These are phyloP conservation scores for Strix aluco DNA, from an alignment of 2,113 vertebrate genomes.

Conservation along the genomic window DNA sequence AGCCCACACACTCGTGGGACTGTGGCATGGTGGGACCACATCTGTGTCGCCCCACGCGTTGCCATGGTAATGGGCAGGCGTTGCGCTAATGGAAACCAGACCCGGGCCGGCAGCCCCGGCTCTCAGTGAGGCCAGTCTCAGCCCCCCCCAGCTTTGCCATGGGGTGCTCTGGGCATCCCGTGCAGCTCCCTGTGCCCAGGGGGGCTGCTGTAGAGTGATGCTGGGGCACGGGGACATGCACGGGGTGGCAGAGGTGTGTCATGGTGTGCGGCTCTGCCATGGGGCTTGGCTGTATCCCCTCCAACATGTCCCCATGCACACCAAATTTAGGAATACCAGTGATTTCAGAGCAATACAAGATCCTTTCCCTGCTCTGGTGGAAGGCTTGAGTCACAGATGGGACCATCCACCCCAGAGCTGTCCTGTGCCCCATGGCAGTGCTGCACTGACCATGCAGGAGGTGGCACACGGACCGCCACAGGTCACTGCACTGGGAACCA, in stretches of 20 bases:
- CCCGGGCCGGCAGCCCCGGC: background rate
- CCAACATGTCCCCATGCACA: background rate
- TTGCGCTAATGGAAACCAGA: background rate
- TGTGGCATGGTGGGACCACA: background rate
- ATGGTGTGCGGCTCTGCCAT: accelerated
- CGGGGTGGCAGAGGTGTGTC: background rate
- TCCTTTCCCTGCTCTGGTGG: background rate
- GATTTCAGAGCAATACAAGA: background rate
- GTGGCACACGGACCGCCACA: background rate
- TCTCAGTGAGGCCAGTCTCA: background rate
- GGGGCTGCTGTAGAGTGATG: background rate
- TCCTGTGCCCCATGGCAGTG: background rate
- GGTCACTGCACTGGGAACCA: background rate
- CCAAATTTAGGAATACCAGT: background rate
- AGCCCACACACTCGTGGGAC: background rate
- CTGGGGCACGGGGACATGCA: background rate
- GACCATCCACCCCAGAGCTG: accelerated
- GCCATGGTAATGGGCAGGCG: background rate
- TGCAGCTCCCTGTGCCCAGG: background rate
- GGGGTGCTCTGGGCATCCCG: background rate
- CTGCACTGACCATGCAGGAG: background rate
- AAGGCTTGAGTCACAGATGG: background rate
- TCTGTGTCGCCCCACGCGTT: background rate
- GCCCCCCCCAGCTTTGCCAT: accelerated
- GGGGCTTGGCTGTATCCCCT: background rate